Base-by-base conservation (phyloP, 2,888 invertebrate species). In the Erebia epiphron region DNA sequence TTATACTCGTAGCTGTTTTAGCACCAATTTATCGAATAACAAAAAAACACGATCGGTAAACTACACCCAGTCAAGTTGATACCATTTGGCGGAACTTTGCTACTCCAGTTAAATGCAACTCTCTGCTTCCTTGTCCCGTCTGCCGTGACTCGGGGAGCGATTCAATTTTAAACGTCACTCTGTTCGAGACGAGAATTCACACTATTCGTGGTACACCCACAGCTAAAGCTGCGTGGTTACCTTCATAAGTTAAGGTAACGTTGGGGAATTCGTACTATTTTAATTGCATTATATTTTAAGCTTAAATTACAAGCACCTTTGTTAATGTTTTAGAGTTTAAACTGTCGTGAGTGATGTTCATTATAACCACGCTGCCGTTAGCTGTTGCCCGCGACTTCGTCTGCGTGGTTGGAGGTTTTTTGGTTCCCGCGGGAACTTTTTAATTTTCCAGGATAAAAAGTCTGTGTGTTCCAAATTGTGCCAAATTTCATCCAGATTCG, bases 131-230 rank as follows among this genome's bases (percentile, higher is more conserved):
- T 2, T 70, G 61, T 71, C 50, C 58, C 67, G 67, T 67, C 26
- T 46, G 67, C 57, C 58, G 57, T 10, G 67, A 49, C 67, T 58
- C 67, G 76, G 75, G 75, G 75, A 80, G 79, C 81, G 79, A 82
- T 82, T 82, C 80, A 81, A 84, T 84, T 82, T 79, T 75, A 80
- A 81, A 79, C 75, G 79, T 78, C 81, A 76, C 77, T 76, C 77
- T 76, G 76, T 69, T 73, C 76, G 75, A 67, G 75, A 61, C 73
- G 72, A 73, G 81, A 80, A 81, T 82, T 79, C 79, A 73, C 79
- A 79, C 77, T 79, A 81, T 80, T 80, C 79, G 75, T 79, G 21
- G 77, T 74, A 75, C 58, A 69, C 68, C 52, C 54, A 62, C 46
- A 1, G 35, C 41, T 18, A 46, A 26, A 49, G 67, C 43, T 49